Conservation (phyloP, 2,888 invertebrate genomes). For the Platycheirus rosarum region DNA sequence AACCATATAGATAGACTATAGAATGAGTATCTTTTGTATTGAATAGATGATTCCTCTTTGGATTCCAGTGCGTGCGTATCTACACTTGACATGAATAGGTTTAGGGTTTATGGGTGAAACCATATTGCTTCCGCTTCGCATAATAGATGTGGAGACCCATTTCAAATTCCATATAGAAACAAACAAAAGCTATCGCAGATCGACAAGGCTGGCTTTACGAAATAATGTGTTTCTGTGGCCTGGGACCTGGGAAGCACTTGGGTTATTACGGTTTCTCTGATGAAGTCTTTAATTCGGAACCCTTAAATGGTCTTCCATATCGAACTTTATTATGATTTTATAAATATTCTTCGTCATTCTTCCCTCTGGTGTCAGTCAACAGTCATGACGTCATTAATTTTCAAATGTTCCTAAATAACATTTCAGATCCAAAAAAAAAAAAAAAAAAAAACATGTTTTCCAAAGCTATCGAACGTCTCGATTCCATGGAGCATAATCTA, state of each 20-base stretch:
- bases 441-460: slow-evolving; percentile 4
- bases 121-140: slow-evolving; percentile 20
- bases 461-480: slow-evolving; percentile 46
- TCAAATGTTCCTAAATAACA: slow-evolving; percentile 2
- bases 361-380: not conserved
- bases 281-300: slow-evolving; percentile 4
- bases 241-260: not conserved
- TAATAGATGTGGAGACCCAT: not conserved
- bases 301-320: slow-evolving; percentile 25
- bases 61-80: not conserved
- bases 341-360: slow-evolving; percentile 23
- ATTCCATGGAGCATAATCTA: slow-evolving; percentile 49
- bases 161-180: slow-evolving; percentile 7
- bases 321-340: slow-evolving; percentile 40
- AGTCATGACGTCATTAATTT: slow-evolving; percentile 13
- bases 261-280: not conserved
- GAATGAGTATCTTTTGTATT: not conserved
- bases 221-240: slow-evolving; percentile 8
- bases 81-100: slow-evolving; percentile 2
- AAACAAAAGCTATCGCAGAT: slow-evolving; percentile 14
- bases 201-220: not conserved
- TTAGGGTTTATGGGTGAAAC: slow-evolving; percentile 19
- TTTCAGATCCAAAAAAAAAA: too few species aligned
- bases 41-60: slow-evolving; percentile 2
- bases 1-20: not conserved